Percentiles rank a stretch among this genome's conserved stretches.
Evolutionary conservation across 2,113 vertebrate genomes (phyloP).

Genomic region (Chaenocephalus aceratus): DNA sequence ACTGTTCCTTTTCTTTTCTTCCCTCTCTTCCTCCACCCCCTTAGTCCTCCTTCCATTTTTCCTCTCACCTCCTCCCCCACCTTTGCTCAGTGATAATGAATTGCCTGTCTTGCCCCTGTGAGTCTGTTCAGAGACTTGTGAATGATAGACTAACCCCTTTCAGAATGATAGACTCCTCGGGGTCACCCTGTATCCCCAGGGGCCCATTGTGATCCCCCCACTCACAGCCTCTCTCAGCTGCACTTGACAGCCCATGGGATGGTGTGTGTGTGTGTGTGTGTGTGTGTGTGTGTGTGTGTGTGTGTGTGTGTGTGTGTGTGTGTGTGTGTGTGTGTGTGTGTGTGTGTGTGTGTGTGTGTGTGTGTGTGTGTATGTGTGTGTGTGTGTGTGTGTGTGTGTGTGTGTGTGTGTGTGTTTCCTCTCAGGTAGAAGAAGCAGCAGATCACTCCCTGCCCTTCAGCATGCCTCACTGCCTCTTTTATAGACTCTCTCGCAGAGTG

Average conservation of each 20-base stretch:
- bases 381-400: conserved; percentile 81
- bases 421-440: conserved; percentile 96
- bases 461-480: conserved; percentile 96
- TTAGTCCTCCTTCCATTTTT: conserved; percentile 49
- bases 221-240: conserved; percentile 93
- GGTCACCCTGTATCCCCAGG: conserved; percentile 83
- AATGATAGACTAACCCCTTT: conserved; percentile 91
- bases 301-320: conserved; percentile 28
- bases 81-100: conserved; percentile 87
- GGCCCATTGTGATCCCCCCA: conserved; percentile 88
- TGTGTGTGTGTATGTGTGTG: conserved; percentile 71
- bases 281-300: conserved; percentile 25
- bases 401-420: conserved; percentile 85
- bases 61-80: conserved; percentile 10
- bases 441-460: conserved; percentile 89
- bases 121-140: conserved; percentile 90
- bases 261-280: conserved; percentile 74
- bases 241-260: too few species aligned
- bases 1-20: conserved; percentile 41
- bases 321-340: conserved; percentile 61
- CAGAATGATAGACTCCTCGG: conserved; percentile 98
- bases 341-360: conserved; percentile 64
- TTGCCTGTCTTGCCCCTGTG: conserved; percentile 94
- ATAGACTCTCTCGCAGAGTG: conserved; percentile 85
- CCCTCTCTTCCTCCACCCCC: conserved; percentile 34